Percentiles rank a stretch among this genome's conserved stretches.
phyloP scores from a whole-genome alignment of 2,113 vertebrate species.

The Rhabdomys dilectus region DNA sequence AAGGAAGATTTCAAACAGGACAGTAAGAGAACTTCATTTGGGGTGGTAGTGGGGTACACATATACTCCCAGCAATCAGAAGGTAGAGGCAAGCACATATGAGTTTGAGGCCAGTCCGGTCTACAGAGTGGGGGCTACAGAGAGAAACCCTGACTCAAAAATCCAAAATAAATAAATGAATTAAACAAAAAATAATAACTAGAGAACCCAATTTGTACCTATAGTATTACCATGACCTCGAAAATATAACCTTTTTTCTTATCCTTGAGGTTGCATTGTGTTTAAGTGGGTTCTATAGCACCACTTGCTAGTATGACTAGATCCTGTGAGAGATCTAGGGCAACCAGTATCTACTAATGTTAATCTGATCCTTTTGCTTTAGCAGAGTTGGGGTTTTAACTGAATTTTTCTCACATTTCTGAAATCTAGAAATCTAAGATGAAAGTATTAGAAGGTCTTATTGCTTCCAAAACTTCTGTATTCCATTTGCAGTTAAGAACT shows the following conservation, averaged over 20 bases:
- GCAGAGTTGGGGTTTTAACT: not conserved
- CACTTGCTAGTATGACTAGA: not conserved
- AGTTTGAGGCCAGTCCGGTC: no score
- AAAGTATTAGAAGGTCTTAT: not conserved
- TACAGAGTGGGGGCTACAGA: no score
- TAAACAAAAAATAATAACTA: not conserved
- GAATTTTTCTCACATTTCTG: not conserved
- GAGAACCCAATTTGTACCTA: not conserved
- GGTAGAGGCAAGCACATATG: not conserved
- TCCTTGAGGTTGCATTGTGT: not conserved
- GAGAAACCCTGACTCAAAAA: not conserved
- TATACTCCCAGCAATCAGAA: no score
- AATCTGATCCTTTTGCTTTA: not conserved
- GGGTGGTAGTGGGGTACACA: not conserved
- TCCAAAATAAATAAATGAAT: not conserved
- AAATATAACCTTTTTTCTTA: not conserved
- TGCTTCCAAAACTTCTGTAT: not conserved
- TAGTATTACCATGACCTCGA: not conserved
- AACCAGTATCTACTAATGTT: not conserved
- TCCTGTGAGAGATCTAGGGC: not conserved
- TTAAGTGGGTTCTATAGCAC: not conserved
- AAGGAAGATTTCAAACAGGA: not conserved
- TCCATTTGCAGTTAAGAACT: rapidly evolving
- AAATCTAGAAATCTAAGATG: not conserved
- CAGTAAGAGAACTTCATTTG: not conserved